A percentile compares a stretch with the other conserved stretches of the same genome.
Conservation (phyloP, 2,113 vertebrate genomes). For the Lamprologus ornatipinnis region DNA sequence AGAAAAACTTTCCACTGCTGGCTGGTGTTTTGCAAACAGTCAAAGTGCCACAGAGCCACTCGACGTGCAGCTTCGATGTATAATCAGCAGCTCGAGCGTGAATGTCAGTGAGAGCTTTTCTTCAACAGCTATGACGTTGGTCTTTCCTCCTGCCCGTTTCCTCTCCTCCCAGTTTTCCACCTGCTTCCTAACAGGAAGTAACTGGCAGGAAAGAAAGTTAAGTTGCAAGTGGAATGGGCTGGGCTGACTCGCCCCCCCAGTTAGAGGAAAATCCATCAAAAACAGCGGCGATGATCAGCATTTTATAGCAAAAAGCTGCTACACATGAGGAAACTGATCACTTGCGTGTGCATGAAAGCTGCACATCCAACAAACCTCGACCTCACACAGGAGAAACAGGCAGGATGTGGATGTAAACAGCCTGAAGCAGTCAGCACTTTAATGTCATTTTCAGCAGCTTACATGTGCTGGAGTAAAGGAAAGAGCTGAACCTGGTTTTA, state of each 20-base stretch:
- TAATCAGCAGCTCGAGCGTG: neutral
- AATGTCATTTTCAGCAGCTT: neutral
- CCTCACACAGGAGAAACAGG: neutral
- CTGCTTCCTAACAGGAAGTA: constrained; percentile 43
- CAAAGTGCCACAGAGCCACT: neutral
- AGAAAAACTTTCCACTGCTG: neutral
- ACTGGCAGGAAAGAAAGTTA: neutral
- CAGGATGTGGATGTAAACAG: neutral
- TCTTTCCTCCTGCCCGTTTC: neutral
- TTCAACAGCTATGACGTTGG: neutral
- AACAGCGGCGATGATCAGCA: accelerated
- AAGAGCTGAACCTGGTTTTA: neutral
- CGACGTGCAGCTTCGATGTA: neutral
- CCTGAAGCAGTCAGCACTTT: neutral
- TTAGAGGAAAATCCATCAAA: neutral
- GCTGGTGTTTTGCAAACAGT: neutral
- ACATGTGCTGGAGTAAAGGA: neutral
- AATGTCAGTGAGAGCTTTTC: neutral
- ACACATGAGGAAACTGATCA: neutral
- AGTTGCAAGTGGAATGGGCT: neutral
- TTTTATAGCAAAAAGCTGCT: neutral
- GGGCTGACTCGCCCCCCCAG: neutral
- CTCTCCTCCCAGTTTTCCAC: neutral
- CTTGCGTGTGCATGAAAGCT: neutral
- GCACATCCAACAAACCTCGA: neutral